Conservation (phyloP, 1,140 invertebrate genomes). For the Phortica variegata region DNA sequence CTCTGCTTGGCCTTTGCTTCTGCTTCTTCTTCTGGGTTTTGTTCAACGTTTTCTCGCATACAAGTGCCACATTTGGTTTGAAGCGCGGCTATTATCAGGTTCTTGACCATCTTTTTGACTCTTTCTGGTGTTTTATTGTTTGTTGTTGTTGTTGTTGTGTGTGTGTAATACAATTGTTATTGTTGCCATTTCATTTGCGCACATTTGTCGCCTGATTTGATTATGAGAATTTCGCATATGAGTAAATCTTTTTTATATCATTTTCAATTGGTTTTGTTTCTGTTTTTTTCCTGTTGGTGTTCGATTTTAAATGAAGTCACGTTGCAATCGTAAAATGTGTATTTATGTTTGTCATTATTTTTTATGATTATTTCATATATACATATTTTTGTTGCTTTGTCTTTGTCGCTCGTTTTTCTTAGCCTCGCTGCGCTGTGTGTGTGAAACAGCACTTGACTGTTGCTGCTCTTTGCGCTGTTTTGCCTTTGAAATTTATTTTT, state of each 20-base stretch:
- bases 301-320: constrained; percentile 53
- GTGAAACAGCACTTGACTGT: constrained; percentile 18
- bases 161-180: no score
- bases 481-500: constrained; percentile 15
- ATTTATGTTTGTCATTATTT: constrained; percentile 54
- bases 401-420: constrained; percentile 20
- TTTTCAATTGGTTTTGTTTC: no score
- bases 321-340: constrained; percentile 52
- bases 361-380: constrained; percentile 36
- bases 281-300: no score
- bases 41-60: constrained; percentile 20
- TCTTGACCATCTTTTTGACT: no score
- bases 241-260: no score
- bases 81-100: no score
- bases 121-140: no score
- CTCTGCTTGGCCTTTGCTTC: constrained; percentile 3
- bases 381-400: constrained; percentile 32
- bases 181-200: constrained; percentile 1
- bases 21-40: constrained; percentile 12
- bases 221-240: constrained; percentile 54
- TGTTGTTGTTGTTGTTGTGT: no score
- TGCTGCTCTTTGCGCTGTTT: constrained; percentile 28
- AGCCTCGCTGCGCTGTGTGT: constrained; percentile 12
- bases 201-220: constrained; percentile 20
- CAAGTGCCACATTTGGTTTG: constrained; percentile 46